Conservation (phyloP, 2,797 vertebrate species). For the Myripristis jacobus region DNA sequence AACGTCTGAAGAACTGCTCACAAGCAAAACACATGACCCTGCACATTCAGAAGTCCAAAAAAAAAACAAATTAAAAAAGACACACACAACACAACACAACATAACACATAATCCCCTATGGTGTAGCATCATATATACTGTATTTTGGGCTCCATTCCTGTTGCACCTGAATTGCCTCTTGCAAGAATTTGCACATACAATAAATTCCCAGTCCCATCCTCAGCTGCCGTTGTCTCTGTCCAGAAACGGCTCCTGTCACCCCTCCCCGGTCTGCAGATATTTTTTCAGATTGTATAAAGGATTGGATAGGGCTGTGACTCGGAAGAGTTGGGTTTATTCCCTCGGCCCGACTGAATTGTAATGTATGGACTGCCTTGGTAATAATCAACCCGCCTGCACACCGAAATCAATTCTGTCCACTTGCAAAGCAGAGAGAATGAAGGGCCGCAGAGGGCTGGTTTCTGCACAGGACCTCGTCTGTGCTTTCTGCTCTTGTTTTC, state of each 20-base stretch:
- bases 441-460: too few species aligned
- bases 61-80: neutral
- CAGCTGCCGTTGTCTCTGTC: constrained; percentile 36
- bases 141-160: constrained; percentile 60
- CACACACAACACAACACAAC: constrained; percentile 30
- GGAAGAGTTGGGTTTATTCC: neutral
- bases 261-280: neutral
- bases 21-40: constrained; percentile 34
- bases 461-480: too few species aligned
- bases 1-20: constrained; percentile 23
- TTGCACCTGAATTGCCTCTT: constrained; percentile 80
- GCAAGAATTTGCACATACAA: constrained; percentile 82
- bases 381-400: neutral
- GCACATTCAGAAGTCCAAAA: constrained; percentile 37
- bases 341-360: neutral
- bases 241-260: constrained; percentile 2
- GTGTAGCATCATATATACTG: constrained; percentile 70
- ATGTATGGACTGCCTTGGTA: neutral
- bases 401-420: too few species aligned
- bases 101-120: constrained; percentile 21
- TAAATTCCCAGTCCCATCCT: constrained; percentile 58
- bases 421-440: too few species aligned
- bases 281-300: neutral
- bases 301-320: neutral
- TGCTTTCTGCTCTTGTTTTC: too few species aligned